A percentile compares a stretch with the other conserved stretches of the same genome.
phyloP scores from a whole-genome alignment of 2,113 vertebrate genomes.

The Myotis yumanensis region DNA sequence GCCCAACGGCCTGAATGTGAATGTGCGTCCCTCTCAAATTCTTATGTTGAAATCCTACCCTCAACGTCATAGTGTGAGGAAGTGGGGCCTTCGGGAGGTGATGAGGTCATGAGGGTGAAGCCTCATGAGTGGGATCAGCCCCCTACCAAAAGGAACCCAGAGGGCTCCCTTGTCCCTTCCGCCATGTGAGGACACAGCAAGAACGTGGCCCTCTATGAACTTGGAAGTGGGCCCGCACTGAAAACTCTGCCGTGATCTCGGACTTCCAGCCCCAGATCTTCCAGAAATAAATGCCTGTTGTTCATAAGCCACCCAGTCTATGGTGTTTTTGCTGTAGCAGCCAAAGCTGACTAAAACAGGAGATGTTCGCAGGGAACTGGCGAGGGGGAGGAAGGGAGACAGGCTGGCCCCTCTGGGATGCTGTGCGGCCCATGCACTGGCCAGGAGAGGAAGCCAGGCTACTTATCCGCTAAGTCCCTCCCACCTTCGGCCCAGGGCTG shows the following conservation, averaged over 20 bases:
- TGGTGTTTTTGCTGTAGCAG: neutral
- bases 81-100: neutral
- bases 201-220: neutral
- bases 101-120: neutral
- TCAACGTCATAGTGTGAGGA: neutral
- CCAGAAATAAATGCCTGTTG: neutral
- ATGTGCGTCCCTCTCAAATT: too few species aligned
- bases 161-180: neutral
- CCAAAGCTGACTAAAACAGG: neutral
- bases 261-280: neutral
- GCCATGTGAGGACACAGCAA: neutral
- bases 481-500: neutral
- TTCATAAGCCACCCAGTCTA: neutral
- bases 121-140: neutral
- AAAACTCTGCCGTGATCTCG: neutral
- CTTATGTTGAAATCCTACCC: neutral
- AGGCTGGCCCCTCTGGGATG: neutral
- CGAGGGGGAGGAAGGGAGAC: neutral
- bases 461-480: neutral
- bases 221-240: neutral
- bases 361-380: neutral
- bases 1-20: neutral
- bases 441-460: neutral
- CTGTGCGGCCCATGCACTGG: neutral
- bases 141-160: neutral